phyloP scores from a whole-genome alignment of 37 sponge, comb jelly and placozoan genomes.

The Spongilla lacustris region DNA sequence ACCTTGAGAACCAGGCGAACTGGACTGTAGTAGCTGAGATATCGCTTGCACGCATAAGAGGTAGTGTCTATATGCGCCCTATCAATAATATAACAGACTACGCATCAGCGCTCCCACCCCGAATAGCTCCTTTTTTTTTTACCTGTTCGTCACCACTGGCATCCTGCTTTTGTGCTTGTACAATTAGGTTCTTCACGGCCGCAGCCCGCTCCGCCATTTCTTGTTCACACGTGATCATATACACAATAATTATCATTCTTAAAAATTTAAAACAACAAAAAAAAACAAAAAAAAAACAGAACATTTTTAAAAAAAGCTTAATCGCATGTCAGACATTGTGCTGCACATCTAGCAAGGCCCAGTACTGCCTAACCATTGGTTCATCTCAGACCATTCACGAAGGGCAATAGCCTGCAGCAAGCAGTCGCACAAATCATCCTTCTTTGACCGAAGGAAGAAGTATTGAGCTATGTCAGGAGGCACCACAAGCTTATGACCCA shows the following conservation, averaged over 20 bases:
- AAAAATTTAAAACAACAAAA: no score
- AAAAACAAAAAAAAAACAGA: no score
- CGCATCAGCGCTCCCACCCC: not conserved
- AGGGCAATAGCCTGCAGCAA: constrained; percentile 28
- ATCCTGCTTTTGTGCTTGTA: constrained; percentile 55
- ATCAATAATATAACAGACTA: not conserved
- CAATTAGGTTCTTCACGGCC: constrained; percentile 20
- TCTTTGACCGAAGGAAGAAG: constrained; percentile 17
- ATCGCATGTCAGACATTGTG: no score
- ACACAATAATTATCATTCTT: no score
- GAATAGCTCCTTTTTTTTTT: not conserved
- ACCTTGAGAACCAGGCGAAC: constrained; percentile 37
- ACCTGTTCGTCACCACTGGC: constrained; percentile 53
- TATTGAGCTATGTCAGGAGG: not conserved
- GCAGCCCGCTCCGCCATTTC: constrained; percentile 17
- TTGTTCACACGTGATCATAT: no score
- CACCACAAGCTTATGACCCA: not conserved
- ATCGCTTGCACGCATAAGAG: constrained; percentile 42
- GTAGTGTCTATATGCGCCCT: constrained; percentile 68
- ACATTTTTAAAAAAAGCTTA: no score
- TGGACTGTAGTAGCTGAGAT: constrained; percentile 15
- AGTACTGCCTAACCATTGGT: not conserved
- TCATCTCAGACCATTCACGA: constrained; percentile 33
- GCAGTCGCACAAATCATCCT: constrained; percentile 51
- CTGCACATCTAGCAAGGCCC: no score